A percentile compares a stretch with the other conserved stretches of the same genome.
Evolutionary conservation across 2,888 invertebrate species (phyloP).

Genomic region (Gymnosoma rotundatum): DNA sequence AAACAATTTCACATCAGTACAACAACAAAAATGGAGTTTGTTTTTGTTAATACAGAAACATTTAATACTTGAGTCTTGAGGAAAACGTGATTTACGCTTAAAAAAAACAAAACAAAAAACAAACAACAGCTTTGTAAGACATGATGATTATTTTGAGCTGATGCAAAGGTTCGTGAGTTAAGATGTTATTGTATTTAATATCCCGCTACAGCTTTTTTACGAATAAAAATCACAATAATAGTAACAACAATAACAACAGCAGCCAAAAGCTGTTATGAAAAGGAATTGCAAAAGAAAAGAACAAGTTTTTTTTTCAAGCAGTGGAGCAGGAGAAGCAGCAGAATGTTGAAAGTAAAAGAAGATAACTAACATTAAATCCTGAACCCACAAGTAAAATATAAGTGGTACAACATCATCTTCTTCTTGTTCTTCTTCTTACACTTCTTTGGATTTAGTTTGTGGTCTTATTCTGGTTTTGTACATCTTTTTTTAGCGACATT

Average conservation of each 20-base stretch:
- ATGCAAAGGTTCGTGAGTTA: not conserved
- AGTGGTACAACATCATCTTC: conserved; percentile 37
- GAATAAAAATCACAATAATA: conserved; percentile 13
- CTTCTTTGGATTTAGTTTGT: conserved; percentile 3
- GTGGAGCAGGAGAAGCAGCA: not conserved
- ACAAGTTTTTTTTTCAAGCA: conserved; percentile 39
- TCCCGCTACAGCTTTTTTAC: conserved; percentile 35
- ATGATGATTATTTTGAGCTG: conserved; percentile 15
- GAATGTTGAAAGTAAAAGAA: conserved; percentile 22
- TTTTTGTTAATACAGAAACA: not conserved
- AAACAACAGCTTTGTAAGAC: conserved; percentile 48
- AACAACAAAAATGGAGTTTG: not conserved
- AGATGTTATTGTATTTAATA: conserved; percentile 32
- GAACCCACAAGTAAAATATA: conserved; percentile 58
- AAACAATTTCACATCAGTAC: conserved; percentile 14
- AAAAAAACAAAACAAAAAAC: conserved; percentile 13
- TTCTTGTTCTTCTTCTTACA: conserved; percentile 21
- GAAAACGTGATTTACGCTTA: conserved; percentile 63
- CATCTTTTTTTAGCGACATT: not conserved
- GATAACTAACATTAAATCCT: conserved; percentile 44
- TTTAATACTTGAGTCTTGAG: conserved; percentile 30
- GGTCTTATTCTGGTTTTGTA: conserved; percentile 41
- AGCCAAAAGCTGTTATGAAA: conserved; percentile 16
- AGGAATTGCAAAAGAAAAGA: conserved; percentile 26
- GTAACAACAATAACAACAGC: not conserved